Percentiles rank a stretch among this genome's conserved stretches.
Conservation (phyloP, 2,888 invertebrate species). For the Sphaerophoria rueppellii region DNA sequence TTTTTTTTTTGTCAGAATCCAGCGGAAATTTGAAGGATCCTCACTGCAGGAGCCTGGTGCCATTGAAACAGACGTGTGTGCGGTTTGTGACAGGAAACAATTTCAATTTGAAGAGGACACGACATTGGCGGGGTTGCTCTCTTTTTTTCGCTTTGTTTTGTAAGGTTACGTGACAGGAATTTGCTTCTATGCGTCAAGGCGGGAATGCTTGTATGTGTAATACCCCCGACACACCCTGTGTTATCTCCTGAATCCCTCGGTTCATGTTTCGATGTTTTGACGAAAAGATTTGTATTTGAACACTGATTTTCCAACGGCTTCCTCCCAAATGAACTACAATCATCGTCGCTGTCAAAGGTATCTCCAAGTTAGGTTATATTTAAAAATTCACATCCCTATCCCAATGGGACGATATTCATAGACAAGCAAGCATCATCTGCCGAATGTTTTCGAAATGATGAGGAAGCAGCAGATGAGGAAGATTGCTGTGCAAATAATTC, state of each 20-base stretch:
- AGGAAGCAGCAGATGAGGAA: constrained; percentile 16
- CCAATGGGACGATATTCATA: not conserved
- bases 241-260: constrained; percentile 2
- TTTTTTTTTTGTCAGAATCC: constrained; percentile 4
- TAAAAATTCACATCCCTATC: constrained; percentile 40
- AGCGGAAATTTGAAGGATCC: constrained; percentile 9
- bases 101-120: constrained; percentile 72
- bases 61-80: constrained; percentile 51
- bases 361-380: constrained; percentile 14
- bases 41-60: not conserved
- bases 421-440: constrained; percentile 46
- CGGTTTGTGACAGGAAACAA: constrained; percentile 64
- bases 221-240: not conserved
- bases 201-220: not conserved
- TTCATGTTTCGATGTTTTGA: constrained; percentile 35
- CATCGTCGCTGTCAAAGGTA: not conserved
- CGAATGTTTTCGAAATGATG: constrained; percentile 53
- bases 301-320: constrained; percentile 63
- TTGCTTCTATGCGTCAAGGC: constrained; percentile 18
- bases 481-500: constrained; percentile 71
- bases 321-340: constrained; percentile 40
- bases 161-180: constrained; percentile 65
- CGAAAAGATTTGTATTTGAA: constrained; percentile 58
- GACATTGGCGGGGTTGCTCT: constrained; percentile 26
- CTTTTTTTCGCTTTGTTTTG: not conserved